Percentiles rank a stretch among this genome's conserved stretches.
Conservation (phyloP, 2,888 invertebrate genomes). For the Pyralis farinalis region DNA sequence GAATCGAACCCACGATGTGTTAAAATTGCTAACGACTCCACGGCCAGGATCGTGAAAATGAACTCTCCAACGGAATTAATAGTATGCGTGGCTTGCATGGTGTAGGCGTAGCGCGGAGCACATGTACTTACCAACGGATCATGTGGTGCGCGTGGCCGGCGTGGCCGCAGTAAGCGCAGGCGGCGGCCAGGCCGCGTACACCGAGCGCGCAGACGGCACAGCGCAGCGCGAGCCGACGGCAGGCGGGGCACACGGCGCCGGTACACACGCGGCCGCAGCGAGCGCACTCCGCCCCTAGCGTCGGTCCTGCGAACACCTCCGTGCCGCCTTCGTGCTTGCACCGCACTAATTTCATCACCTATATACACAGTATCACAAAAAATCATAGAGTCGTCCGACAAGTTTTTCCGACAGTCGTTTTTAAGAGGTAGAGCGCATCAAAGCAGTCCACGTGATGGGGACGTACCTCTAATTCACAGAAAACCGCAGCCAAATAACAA, state of each 20-base stretch:
- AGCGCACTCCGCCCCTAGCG: slow-evolving; percentile 87
- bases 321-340: slow-evolving; percentile 41
- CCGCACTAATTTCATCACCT: slow-evolving; percentile 83
- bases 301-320: slow-evolving; percentile 81
- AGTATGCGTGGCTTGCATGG: too few relatives aligned
- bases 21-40: too few relatives aligned
- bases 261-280: slow-evolving; percentile 80
- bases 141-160: slow-evolving; percentile 95
- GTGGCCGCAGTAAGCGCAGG: slow-evolving; percentile 95
- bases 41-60: too few relatives aligned
- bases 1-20: too few relatives aligned
- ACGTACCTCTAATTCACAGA: too few relatives aligned
- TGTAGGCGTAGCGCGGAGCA: not conserved
- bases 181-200: slow-evolving; percentile 91
- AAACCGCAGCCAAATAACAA: too few relatives aligned
- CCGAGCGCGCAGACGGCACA: slow-evolving; percentile 93
- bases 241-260: slow-evolving; percentile 87
- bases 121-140: slow-evolving; percentile 83
- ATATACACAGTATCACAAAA: too few relatives aligned
- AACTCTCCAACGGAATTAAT: too few relatives aligned
- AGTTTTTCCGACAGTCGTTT: too few relatives aligned
- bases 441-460: too few relatives aligned
- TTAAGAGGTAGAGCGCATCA: too few relatives aligned
- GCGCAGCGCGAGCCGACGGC: slow-evolving; percentile 87
- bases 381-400: too few relatives aligned